Base-by-base conservation (phyloP, 2,888 invertebrate genomes). In the Ormyrus rosae region DNA sequence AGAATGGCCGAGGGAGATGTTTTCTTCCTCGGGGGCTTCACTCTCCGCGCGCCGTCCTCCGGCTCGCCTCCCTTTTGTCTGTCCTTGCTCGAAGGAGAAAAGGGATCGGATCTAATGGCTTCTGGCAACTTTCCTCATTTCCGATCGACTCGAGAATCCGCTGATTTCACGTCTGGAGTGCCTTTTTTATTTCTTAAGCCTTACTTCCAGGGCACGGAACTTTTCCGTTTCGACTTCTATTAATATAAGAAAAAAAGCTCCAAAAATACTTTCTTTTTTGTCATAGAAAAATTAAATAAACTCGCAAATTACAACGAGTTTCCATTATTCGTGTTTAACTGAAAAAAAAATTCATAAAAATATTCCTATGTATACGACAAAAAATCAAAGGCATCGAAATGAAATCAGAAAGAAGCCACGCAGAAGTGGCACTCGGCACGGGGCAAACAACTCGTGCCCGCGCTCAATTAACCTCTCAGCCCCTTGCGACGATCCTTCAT, bases 101-200 rank as follows among this genome's bases (percentile, higher is more conserved):
- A 77, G 65, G 69, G 71, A 69, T 72, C 61, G 53, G 80, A 84
- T 83, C 84, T 84, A 84, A 85, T 83, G 81, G 81, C 81, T 81
- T 83, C 83, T 69, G 72, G 82, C 78, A 88, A 88, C 87, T 88
- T 89, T 87, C 85, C 88, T 88, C 87, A 87, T 88, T 89, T 87
- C 87, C 88, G 88, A 88, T 88, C 85, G 85, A 86, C 85, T 86
- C 83, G 81, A 84, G 56, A 75, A 73, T 60, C 60, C 60, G 53
- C 64, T 64, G 56, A 71, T 72, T 78, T 46, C 46, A 51, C 72
- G 55, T 71, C 56, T 76, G 5, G 19, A 61, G 13, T 55, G 70
- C 46, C 34, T 58, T 67, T 61, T 76, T 58, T 48, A 56, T 48
- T 46, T 53, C 64, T 64, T 10, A 10, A 60, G 64, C 58, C 56